phyloP scores from a whole-genome alignment of 2,113 vertebrate species.

The Labeo rohita region DNA sequence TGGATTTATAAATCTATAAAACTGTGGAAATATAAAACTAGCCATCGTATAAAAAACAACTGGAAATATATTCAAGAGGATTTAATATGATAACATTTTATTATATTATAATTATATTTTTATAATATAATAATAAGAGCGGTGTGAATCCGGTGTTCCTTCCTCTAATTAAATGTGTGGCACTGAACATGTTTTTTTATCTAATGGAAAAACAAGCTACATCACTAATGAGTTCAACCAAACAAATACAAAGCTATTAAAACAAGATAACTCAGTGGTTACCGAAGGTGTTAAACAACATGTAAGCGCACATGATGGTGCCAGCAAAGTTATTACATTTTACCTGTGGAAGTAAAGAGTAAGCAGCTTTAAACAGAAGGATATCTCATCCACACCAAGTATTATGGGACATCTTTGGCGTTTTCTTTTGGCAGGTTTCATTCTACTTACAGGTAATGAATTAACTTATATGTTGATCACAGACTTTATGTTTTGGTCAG shows the following conservation, averaged over 20 bases:
- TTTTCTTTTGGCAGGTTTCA: constrained; percentile 43
- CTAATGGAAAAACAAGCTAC: constrained; percentile 1
- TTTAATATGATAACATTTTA: not conserved
- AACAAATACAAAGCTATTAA: constrained; percentile 38
- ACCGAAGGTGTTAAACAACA: constrained; percentile 74
- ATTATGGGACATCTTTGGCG: constrained; percentile 61
- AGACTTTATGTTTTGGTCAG: not conserved
- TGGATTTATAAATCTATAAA: not conserved
- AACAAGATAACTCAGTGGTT: constrained; percentile 65
- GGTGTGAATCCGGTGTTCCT: not conserved
- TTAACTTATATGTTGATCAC: not conserved
- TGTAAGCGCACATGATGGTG: not conserved
- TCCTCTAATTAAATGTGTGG: constrained; percentile 41
- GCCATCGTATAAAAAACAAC: too few relatives aligned
- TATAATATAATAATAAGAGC: not conserved
- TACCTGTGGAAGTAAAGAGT: not conserved
- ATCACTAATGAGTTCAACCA: constrained; percentile 7
- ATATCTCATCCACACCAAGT: not conserved
- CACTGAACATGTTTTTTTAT: constrained; percentile 2
- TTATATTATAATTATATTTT: too few relatives aligned
- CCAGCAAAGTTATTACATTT: not conserved
- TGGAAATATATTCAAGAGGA: too few relatives aligned
- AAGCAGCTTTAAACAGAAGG: not conserved
- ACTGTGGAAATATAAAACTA: not conserved
- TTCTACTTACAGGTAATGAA: constrained; percentile 71